These are phyloP conservation scores for Glomeris maerens DNA, from an alignment of 1,140 invertebrate species.

Conservation along the genomic window DNA sequence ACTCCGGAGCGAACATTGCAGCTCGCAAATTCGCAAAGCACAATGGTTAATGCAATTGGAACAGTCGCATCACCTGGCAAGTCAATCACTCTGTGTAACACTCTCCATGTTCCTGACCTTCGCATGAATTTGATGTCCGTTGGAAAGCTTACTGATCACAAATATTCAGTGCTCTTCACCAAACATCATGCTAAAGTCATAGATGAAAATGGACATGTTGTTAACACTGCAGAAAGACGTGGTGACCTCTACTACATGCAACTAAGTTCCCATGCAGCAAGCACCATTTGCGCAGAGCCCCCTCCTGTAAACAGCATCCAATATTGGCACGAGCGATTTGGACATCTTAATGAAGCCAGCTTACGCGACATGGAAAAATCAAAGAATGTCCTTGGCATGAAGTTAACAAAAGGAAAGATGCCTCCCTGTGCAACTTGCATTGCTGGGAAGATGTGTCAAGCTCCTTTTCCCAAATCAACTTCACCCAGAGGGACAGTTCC, in stretches of 20 bases:
- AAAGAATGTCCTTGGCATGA: background rate
- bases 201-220: background rate
- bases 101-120: no score
- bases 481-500: background rate
- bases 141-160: background rate
- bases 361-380: background rate
- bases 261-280: background rate
- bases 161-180: background rate
- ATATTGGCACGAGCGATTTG: conserved; percentile 4
- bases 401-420: background rate
- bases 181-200: background rate
- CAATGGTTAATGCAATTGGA: background rate
- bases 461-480: background rate
- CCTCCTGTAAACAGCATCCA: no score
- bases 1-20: background rate
- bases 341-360: conserved; percentile 1
- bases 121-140: conserved; percentile 7
- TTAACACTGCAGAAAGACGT: background rate
- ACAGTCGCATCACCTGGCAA: background rate
- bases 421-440: background rate
- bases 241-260: no score
- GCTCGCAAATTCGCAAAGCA: no score
- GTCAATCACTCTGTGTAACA: no score
- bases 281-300: background rate
- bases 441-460: background rate